Percentiles rank a stretch among this genome's conserved stretches.
phyloP scores from a whole-genome alignment of 2,888 invertebrate genomes.

The Andrena fulva region DNA sequence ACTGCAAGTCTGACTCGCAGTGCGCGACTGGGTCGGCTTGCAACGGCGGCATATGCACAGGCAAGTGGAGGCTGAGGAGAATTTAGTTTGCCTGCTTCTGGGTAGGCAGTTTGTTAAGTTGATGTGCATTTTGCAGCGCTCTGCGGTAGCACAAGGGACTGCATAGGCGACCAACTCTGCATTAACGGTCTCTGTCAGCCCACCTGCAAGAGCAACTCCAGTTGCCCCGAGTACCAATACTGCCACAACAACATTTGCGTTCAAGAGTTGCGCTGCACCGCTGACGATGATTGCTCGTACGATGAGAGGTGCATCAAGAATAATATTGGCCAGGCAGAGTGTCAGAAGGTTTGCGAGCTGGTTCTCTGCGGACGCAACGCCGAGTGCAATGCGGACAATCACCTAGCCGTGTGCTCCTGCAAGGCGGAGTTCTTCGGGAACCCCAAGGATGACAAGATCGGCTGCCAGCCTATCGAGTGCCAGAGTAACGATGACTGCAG shows the following conservation, averaged over 20 bases:
- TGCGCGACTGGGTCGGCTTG: conserved; percentile 95
- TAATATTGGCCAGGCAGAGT: conserved; percentile 91
- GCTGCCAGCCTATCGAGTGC: conserved; percentile 93
- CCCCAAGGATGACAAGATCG: conserved; percentile 90
- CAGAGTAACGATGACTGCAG: conserved; percentile 90
- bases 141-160: conserved; percentile 93
- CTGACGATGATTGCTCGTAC: conserved; percentile 90
- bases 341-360: conserved; percentile 91
- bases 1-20: conserved; percentile 92
- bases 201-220: conserved; percentile 91
- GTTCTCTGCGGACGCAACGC: conserved; percentile 93
- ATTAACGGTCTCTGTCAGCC: conserved; percentile 94
- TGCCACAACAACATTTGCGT: conserved; percentile 94
- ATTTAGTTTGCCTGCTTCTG: not conserved
- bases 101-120: not conserved
- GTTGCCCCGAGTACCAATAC: conserved; percentile 94
- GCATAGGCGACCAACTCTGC: conserved; percentile 94
- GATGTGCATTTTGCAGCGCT: conserved; percentile 85
- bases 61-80: conserved; percentile 84
- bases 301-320: conserved; percentile 91
- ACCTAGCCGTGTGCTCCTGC: conserved; percentile 92
- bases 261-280: conserved; percentile 91
- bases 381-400: conserved; percentile 90
- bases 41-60: conserved; percentile 92
- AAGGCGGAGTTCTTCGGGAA: conserved; percentile 92